phyloP scores from a whole-genome alignment of 2,113 vertebrate species.

The Paracanthobrama guichenoti region DNA sequence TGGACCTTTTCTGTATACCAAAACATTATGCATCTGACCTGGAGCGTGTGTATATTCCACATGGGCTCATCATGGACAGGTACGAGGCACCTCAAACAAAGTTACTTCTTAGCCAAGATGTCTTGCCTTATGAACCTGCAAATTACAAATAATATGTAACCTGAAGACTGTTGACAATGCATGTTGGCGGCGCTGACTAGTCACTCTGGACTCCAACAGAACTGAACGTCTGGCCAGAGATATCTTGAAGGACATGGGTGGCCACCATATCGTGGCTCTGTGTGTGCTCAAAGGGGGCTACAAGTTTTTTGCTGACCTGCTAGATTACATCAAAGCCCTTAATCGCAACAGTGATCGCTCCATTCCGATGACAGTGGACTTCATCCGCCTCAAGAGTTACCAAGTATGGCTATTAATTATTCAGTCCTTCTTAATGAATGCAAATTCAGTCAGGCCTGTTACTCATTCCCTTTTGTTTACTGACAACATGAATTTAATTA shows the following conservation, averaged over 20 bases:
- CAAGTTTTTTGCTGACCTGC: conserved; percentile 97
- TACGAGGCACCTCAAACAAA: conserved; percentile 55
- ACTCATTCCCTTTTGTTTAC: background rate
- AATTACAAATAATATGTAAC: conserved; percentile 38
- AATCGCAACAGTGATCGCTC: conserved; percentile 97
- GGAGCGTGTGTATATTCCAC: conserved; percentile 96
- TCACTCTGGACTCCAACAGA: conserved; percentile 68
- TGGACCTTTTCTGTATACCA: conserved; percentile 97
- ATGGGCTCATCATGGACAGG: conserved; percentile 98
- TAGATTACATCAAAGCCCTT: conserved; percentile 98
- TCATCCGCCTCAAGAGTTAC: conserved; percentile 98
- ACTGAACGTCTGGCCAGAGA: conserved; percentile 94
- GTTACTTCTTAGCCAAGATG: background rate
- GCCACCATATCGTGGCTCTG: conserved; percentile 95
- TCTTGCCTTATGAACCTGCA: conserved; percentile 9
- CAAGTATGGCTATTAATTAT: conserved; percentile 77
- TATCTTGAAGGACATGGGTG: conserved; percentile 98
- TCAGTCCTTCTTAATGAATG: background rate
- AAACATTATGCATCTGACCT: conserved; percentile 92
- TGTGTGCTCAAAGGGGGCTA: conserved; percentile 98
- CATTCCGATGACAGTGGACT: conserved; percentile 99
- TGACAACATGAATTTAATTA: background rate
- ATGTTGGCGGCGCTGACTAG: conserved; percentile 55
- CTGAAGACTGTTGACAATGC: conserved; percentile 55
- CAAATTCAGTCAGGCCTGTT: background rate